Percentiles rank a stretch among this genome's conserved stretches.
These are phyloP conservation scores for Anthrax anthrax DNA, from an alignment of 2,888 invertebrate genomes.

Conservation along the genomic window DNA sequence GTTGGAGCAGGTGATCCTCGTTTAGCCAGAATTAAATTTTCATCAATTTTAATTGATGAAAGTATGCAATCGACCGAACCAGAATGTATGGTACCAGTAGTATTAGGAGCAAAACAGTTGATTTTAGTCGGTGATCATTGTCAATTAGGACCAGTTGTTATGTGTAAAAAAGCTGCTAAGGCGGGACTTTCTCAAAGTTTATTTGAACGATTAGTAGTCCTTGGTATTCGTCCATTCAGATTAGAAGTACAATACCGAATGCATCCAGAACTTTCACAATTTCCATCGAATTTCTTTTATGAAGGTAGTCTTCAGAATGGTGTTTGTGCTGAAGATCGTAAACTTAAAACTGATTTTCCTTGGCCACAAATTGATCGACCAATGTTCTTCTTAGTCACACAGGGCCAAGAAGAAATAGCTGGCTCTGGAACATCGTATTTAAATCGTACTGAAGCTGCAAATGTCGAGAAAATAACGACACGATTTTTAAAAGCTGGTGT, in stretches of 20 bases:
- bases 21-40: slow-evolving; percentile 83
- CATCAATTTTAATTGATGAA: slow-evolving; percentile 92
- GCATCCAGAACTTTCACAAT: slow-evolving; percentile 95
- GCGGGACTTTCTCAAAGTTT: slow-evolving; percentile 95
- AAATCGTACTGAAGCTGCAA: slow-evolving; percentile 95
- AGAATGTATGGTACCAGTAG: slow-evolving; percentile 98
- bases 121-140: slow-evolving; percentile 99
- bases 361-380: slow-evolving; percentile 96
- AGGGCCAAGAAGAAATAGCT: slow-evolving; percentile 97
- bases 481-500: slow-evolving; percentile 88
- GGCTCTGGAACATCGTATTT: slow-evolving; percentile 97
- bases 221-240: slow-evolving; percentile 93
- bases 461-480: slow-evolving; percentile 96
- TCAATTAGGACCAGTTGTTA: slow-evolving; percentile 96
- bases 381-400: slow-evolving; percentile 97
- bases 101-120: slow-evolving; percentile 89
- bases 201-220: slow-evolving; percentile 91
- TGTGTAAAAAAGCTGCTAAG: slow-evolving; percentile 97
- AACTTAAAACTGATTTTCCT: slow-evolving; percentile 88
- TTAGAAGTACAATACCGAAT: slow-evolving; percentile 97
- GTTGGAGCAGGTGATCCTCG: slow-evolving; percentile 97
- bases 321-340: slow-evolving; percentile 90
- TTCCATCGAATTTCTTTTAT: slow-evolving; percentile 98
- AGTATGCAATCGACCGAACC: slow-evolving; percentile 96
- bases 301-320: slow-evolving; percentile 98